A percentile compares a stretch with the other conserved stretches of the same genome.
These are phyloP conservation scores for Polypedilum vanderplanki DNA, from an alignment of 1,140 invertebrate genomes.

Conservation along the genomic window DNA sequence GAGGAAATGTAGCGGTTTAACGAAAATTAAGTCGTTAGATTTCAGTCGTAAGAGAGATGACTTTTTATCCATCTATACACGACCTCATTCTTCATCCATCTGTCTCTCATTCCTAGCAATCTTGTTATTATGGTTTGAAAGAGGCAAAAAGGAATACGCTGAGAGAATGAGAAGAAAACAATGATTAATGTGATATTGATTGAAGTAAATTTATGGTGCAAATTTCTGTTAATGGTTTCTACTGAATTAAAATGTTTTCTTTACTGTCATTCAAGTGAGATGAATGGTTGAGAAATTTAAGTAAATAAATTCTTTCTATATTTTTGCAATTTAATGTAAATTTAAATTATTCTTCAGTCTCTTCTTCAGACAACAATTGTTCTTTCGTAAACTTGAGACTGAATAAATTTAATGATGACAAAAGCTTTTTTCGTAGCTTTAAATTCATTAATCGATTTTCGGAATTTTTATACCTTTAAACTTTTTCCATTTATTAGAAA, in stretches of 20 bases:
- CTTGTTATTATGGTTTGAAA: not conserved
- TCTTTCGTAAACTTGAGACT: too few relatives aligned
- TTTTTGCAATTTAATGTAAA: too few relatives aligned
- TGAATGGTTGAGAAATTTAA: too few relatives aligned
- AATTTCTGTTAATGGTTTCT: constrained; percentile 13
- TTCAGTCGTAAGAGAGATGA: constrained; percentile 2
- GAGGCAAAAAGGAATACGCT: not conserved
- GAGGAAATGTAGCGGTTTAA: not conserved
- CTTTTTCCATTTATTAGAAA: too few relatives aligned
- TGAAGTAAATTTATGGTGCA: constrained; percentile 16
- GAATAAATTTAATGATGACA: too few relatives aligned
- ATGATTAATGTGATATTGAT: constrained; percentile 29
- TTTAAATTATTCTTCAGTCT: too few relatives aligned
- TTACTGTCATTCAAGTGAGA: not conserved
- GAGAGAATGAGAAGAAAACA: not conserved
- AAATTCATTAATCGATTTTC: too few relatives aligned
- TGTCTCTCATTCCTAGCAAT: not conserved
- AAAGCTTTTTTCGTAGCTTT: too few relatives aligned
- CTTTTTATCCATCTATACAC: not conserved
- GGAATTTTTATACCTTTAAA: too few relatives aligned
- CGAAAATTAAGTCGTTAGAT: constrained; percentile 3
- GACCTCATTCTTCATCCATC: not conserved
- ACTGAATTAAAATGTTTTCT: constrained; percentile 14
- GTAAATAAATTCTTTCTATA: too few relatives aligned
- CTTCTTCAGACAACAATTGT: too few relatives aligned